phyloP scores from a whole-genome alignment of 2,888 invertebrate genomes.

The Branchellion lobata region DNA sequence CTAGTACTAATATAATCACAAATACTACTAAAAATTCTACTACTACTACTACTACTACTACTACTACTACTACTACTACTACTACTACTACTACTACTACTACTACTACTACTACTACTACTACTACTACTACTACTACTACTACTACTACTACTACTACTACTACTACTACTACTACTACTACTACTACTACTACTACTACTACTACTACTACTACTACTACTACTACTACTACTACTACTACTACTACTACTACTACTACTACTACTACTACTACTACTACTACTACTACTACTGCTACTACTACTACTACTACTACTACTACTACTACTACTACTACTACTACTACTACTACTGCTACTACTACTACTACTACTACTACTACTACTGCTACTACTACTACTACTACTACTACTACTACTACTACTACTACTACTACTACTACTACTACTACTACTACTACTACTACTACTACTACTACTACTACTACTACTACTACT shows the following conservation, averaged over 20 bases:
- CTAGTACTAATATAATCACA: too few relatives aligned
- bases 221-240: slow-evolving; percentile 9
- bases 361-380: slow-evolving; percentile 9
- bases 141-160: slow-evolving; percentile 9
- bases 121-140: slow-evolving; percentile 9
- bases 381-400: slow-evolving; percentile 7
- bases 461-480: slow-evolving; percentile 9
- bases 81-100: slow-evolving; percentile 9
- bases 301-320: slow-evolving; percentile 9
- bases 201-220: slow-evolving; percentile 9
- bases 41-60: slow-evolving; percentile 9
- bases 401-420: slow-evolving; percentile 9
- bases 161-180: slow-evolving; percentile 9
- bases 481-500: slow-evolving; percentile 9
- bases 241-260: slow-evolving; percentile 9
- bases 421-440: slow-evolving; percentile 9
- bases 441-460: slow-evolving; percentile 9
- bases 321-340: slow-evolving; percentile 9
- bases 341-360: slow-evolving; percentile 5
- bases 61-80: slow-evolving; percentile 9
- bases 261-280: slow-evolving; percentile 9
- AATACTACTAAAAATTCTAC: too few relatives aligned
- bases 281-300: slow-evolving; percentile 6
- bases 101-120: slow-evolving; percentile 9
- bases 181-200: slow-evolving; percentile 9